Base-by-base conservation (phyloP, 1,140 invertebrate genomes). In the Halictus rubicundus region DNA sequence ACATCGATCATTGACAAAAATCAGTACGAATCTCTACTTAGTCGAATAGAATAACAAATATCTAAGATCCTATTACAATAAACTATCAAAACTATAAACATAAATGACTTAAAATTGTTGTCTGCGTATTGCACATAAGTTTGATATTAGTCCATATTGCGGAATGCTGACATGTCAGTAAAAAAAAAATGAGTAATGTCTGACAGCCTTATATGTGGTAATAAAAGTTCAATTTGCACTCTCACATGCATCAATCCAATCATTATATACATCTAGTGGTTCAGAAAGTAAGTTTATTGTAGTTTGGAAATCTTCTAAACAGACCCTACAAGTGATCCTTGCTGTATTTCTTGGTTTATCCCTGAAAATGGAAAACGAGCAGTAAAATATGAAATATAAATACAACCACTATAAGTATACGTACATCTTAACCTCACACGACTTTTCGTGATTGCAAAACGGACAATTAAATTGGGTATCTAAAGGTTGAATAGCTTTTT, bases 201-300 rank as follows among this genome's bases (percentile, higher is more conserved):
- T 79, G 25, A 42, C 21, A 46, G 21, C 14, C 32, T 23, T 57
- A 7, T 27, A 71, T 0, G 16, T 19, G 7, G 25, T 27, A 64
- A 54, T 61, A 71, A 72, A 21, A 80, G 37, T 61, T 95, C 93
- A 96, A 93, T 99, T 99, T 54, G 97, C 98, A 86, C 92, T 95
- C 94, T 99, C 99, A 94, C 99, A 99, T 1, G 98, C 99, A 95
- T 99, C 99, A 72, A 99, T 99, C 99, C 99, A 99, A 92, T 99
- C 99, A 94, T 99, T 99, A 91, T 99, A 99, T 27, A 99, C 99
- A 95, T 99, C 99, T 78, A 99, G 96, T 63, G 99, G 96, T 93
- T 99, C 99, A 16, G 98, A 99, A 73, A 99, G 94, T 91, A 98
- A 97, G 94, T 99, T 99, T 83, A 99, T 99, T 37, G 96, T 96